These are phyloP conservation scores for Caenorhabditis auriculariae DNA, from an alignment of 2,888 invertebrate genomes.

Conservation along the genomic window DNA sequence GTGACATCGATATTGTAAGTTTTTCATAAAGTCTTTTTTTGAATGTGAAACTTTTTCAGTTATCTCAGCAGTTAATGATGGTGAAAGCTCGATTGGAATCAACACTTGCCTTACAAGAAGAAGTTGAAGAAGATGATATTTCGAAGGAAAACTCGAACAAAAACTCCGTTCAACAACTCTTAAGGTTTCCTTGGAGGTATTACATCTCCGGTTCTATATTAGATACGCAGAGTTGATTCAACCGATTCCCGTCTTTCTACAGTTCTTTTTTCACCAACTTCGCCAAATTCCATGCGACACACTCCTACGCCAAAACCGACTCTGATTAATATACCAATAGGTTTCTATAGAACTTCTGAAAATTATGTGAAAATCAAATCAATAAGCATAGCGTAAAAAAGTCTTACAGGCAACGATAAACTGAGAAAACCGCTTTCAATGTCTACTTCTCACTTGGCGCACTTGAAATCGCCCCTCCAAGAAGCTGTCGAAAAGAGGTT, in stretches of 20 bases:
- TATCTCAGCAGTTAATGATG: slow-evolving; percentile 30
- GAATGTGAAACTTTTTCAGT: slow-evolving; percentile 10
- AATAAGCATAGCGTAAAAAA: too few relatives aligned
- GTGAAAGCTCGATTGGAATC: slow-evolving; percentile 32
- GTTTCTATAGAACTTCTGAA: slow-evolving; percentile 1
- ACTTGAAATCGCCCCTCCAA: too few relatives aligned
- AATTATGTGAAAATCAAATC: too few relatives aligned
- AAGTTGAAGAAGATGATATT: slow-evolving; percentile 4
- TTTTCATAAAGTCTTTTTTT: neutral
- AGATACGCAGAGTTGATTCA: slow-evolving; percentile 22
- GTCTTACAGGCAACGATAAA: too few relatives aligned
- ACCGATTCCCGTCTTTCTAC: slow-evolving; percentile 37
- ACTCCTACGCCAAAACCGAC: slow-evolving; percentile 32
- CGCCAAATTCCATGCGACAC: slow-evolving; percentile 14
- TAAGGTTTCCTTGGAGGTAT: too few relatives aligned
- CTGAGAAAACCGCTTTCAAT: slow-evolving; percentile 16
- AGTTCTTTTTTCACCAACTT: slow-evolving; percentile 24
- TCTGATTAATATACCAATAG: slow-evolving; percentile 6
- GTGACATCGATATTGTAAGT: slow-evolving; percentile 37
- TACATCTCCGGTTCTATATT: too few relatives aligned
- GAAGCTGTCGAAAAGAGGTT: too few relatives aligned
- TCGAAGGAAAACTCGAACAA: slow-evolving; percentile 6
- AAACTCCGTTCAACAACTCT: too few relatives aligned
- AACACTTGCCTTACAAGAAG: slow-evolving; percentile 17
- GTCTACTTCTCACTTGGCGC: slow-evolving; percentile 16